These are phyloP conservation scores for Proterorhinus semilunaris DNA, from an alignment of 2,113 vertebrate species.

Conservation along the genomic window DNA sequence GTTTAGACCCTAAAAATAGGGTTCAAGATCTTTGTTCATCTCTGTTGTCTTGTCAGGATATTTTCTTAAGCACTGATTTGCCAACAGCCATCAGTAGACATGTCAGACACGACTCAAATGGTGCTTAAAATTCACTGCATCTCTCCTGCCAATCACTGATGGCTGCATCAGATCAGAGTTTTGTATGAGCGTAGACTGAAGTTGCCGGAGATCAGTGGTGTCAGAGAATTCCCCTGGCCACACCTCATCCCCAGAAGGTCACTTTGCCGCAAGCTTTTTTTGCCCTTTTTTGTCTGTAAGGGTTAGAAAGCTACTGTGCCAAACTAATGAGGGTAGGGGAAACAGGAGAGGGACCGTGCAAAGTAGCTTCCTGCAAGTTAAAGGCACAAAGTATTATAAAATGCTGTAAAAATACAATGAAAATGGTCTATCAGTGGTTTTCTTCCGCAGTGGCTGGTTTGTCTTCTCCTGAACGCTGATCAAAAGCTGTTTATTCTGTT, in stretches of 20 bases:
- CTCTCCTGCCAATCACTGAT: conserved; percentile 59
- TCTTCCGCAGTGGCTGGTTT: conserved; percentile 13
- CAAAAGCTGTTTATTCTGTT: conserved; percentile 57
- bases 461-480: conserved; percentile 56
- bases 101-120: conserved; percentile 57
- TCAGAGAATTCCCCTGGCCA: conserved; percentile 67
- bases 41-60: conserved; percentile 44
- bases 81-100: conserved; percentile 42
- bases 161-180: conserved; percentile 67
- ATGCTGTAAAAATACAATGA: conserved; percentile 35
- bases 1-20: too few species aligned
- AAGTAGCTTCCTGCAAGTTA: conserved; percentile 26
- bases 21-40: conserved; percentile 36
- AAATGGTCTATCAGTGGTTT: conserved; percentile 19
- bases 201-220: conserved; percentile 68
- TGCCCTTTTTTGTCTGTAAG: conserved; percentile 55
- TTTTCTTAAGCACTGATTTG: conserved; percentile 56
- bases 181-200: conserved; percentile 58
- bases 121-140: conserved; percentile 59
- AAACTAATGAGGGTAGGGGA: conserved; percentile 56
- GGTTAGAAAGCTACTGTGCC: conserved; percentile 54
- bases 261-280: conserved; percentile 72
- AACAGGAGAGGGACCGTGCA: conserved; percentile 15
- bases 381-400: conserved; percentile 40
- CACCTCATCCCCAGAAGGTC: conserved; percentile 71